These are phyloP conservation scores for Pardalotus punctatus DNA, from an alignment of 2,113 vertebrate genomes.

Conservation along the genomic window DNA sequence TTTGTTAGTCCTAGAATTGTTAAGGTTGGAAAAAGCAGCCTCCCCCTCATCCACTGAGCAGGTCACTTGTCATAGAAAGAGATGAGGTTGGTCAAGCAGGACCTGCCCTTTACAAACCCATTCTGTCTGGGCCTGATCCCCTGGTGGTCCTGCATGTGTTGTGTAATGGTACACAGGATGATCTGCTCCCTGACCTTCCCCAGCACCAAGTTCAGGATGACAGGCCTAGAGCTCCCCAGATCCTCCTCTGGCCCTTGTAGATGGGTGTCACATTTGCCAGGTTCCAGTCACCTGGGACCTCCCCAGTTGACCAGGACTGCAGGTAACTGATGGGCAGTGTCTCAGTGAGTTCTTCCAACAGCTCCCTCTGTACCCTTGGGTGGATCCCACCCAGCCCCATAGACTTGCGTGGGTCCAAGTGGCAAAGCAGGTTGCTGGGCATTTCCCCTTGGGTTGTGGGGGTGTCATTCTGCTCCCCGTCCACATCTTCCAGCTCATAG, in stretches of 20 bases:
- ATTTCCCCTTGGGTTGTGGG: background rate
- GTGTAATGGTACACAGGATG: background rate
- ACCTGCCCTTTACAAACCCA: background rate
- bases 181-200: background rate
- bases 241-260: background rate
- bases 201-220: background rate
- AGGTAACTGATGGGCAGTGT: background rate
- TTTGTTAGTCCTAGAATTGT: background rate
- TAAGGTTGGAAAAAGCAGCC: background rate
- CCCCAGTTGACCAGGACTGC: background rate
- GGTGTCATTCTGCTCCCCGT: background rate
- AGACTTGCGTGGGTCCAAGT: background rate
- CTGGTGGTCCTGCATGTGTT: background rate
- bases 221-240: background rate
- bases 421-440: background rate
- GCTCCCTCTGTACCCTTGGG: background rate
- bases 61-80: background rate
- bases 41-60: fast-evolving
- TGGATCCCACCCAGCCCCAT: background rate
- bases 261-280: background rate
- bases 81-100: background rate
- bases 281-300: background rate
- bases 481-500: background rate
- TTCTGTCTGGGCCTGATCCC: background rate
- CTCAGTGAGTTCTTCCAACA: background rate